phyloP scores from a whole-genome alignment of 53 echinoderm and acorn worm genomes.

The Actinopyga echinites region DNA sequence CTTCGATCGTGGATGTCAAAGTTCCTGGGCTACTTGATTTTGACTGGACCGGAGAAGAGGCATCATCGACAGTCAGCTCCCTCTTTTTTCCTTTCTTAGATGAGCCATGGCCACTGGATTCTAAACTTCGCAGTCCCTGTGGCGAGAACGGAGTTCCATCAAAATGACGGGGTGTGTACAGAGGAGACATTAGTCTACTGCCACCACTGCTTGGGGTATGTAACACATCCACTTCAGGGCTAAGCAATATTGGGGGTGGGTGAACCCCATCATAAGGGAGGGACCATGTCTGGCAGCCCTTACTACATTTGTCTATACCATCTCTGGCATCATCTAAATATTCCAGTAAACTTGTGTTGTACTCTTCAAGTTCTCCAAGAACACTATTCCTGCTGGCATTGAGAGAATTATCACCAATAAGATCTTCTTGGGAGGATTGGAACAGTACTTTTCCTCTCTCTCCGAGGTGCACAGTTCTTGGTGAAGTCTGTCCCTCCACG shows the following conservation, averaged over 20 bases:
- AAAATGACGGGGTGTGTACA: background rate
- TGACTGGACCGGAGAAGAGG: background rate
- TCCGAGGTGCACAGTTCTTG: conserved; percentile 42
- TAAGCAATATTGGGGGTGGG: conserved; percentile 49
- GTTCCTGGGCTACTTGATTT: conserved; percentile 35
- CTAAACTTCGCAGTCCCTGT: background rate
- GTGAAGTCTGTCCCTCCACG: background rate
- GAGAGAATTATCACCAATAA: conserved; percentile 30
- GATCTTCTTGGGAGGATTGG: conserved; percentile 53
- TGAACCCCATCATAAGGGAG: conserved; percentile 77
- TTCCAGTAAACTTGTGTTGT: conserved; percentile 81
- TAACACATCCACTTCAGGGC: background rate
- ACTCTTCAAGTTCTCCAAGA: conserved; percentile 57
- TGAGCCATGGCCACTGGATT: background rate
- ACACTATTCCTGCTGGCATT: conserved; percentile 24
- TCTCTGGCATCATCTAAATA: conserved; percentile 82
- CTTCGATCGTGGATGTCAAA: conserved; percentile 74
- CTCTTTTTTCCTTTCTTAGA: conserved; percentile 7
- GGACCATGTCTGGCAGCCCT: conserved; percentile 71
- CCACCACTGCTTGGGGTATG: background rate
- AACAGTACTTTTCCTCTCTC: conserved; percentile 61
- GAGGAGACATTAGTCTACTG: background rate
- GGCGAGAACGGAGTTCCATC: background rate
- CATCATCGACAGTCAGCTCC: background rate
- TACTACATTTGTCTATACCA: conserved; percentile 65